A percentile compares a stretch with the other conserved stretches of the same genome.
phyloP scores from a whole-genome alignment of 2,888 invertebrate species.

The Drosophila eohydei region DNA sequence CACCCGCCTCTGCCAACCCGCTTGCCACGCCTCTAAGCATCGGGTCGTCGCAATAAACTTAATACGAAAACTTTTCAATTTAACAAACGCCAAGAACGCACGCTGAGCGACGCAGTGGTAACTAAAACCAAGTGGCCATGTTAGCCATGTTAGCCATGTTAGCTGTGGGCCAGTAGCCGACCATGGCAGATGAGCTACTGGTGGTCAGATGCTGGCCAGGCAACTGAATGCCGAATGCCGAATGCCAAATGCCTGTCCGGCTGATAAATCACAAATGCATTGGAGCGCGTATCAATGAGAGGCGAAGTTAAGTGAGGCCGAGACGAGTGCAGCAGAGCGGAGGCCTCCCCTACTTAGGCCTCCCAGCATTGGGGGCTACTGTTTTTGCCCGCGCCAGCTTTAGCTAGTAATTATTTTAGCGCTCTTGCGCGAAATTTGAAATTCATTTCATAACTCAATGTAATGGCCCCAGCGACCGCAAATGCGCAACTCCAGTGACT shows the following conservation, averaged over 20 bases:
- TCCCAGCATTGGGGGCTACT: slow-evolving; percentile 42
- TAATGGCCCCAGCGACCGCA: slow-evolving; percentile 72
- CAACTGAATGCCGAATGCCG: slow-evolving; percentile 36
- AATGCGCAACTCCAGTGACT: slow-evolving; percentile 71
- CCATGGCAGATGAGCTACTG: slow-evolving; percentile 72
- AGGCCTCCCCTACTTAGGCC: slow-evolving; percentile 16
- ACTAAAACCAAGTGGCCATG: slow-evolving; percentile 53
- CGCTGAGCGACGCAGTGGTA: slow-evolving; percentile 60
- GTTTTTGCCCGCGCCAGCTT: slow-evolving; percentile 44
- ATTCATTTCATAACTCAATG: slow-evolving; percentile 80
- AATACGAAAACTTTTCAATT: slow-evolving; percentile 75
- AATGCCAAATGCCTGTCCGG: slow-evolving; percentile 43
- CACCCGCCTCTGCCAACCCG: not conserved
- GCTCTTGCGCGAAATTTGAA: slow-evolving; percentile 78
- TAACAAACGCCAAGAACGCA: slow-evolving; percentile 73
- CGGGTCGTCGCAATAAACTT: slow-evolving; percentile 61
- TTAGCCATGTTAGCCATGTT: slow-evolving; percentile 54
- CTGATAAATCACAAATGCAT: slow-evolving; percentile 79
- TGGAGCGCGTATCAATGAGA: slow-evolving; percentile 72
- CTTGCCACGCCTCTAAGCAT: slow-evolving; percentile 29
- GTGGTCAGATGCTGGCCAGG: slow-evolving; percentile 35
- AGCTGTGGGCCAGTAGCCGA: slow-evolving; percentile 47
- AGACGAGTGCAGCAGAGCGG: not conserved
- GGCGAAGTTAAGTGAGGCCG: slow-evolving; percentile 23
- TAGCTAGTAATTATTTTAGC: slow-evolving; percentile 73